A percentile compares a stretch with the other conserved stretches of the same genome.
These are phyloP conservation scores for Alauda arvensis DNA, from an alignment of 2,797 vertebrate genomes.

Conservation along the genomic window DNA sequence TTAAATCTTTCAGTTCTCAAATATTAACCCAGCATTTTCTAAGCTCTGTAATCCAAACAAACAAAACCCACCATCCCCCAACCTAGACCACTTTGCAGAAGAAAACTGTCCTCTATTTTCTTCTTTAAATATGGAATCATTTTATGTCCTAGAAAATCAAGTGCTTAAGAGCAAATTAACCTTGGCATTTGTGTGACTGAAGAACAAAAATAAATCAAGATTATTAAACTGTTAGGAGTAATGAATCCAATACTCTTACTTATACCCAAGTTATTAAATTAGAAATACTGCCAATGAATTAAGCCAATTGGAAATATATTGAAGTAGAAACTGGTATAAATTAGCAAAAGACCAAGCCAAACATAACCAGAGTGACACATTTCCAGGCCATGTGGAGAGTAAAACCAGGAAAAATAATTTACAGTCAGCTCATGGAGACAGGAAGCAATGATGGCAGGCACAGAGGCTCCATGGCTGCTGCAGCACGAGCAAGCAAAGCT, in stretches of 20 bases:
- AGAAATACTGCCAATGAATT: constrained; percentile 26
- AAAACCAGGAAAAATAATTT: constrained; percentile 42
- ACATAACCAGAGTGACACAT: constrained; percentile 22
- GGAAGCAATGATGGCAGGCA: constrained; percentile 32
- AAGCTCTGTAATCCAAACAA: neutral
- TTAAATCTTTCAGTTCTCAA: neutral
- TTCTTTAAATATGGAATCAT: neutral
- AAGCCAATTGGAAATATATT: constrained; percentile 34
- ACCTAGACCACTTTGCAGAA: neutral
- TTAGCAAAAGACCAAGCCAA: constrained; percentile 19
- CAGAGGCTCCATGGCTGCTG: neutral
- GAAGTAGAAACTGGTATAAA: constrained; percentile 27
- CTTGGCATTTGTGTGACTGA: neutral
- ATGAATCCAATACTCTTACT: neutral
- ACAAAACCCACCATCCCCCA: neutral
- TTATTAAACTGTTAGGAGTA: constrained; percentile 20
- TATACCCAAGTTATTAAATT: neutral
- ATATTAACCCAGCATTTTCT: neutral
- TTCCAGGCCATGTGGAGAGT: constrained; percentile 25
- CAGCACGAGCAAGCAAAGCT: neutral
- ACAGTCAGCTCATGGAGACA: constrained; percentile 38
- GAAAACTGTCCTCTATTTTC: neutral
- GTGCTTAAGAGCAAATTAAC: constrained; percentile 27
- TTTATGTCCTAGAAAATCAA: constrained; percentile 22
- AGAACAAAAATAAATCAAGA: constrained; percentile 42